Evolutionary conservation across 2,113 vertebrate genomes (phyloP), one percentile per base, ranked within the genome.

Genomic region (Panthera uncia): DNA sequence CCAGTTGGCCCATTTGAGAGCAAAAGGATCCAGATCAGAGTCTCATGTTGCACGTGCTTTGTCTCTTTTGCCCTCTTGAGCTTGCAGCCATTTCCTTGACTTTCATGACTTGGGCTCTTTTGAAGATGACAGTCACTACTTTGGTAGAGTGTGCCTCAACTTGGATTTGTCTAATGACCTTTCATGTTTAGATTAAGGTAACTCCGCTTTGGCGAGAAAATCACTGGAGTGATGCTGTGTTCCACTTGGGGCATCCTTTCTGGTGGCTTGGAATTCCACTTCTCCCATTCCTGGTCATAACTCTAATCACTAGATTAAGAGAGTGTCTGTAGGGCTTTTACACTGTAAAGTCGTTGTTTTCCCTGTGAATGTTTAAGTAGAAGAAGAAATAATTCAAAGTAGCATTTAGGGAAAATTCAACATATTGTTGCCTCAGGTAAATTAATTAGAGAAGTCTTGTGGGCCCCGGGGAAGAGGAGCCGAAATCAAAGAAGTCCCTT

Each of bases 51-150:
- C 4, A 3, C 68, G 61, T 10, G 1, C 18, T 55, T 29, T 57
- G 27, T 78, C 4, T 80, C 85, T 93, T 33, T 82, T 31, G 69
- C 76, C 6, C 50, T 61, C 76, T 36, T 84, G 11, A 5, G 27
- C 23, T 63, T 71, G 83, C 36, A 80, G 19, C 14, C 7, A 8
- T 86, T 80, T 57, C 66, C 33, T 71, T 91, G n/a, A 57, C 50
- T 91, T 88, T 41, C 14, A 25, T 52, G 38, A 79, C 14, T 48
- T 93, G 65, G 23, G 45, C 18, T 29, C 57, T 94, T 95, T 94
- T 90, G 48, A 87, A 90, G 61, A 73, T 80, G 13, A 45, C 4
- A 66, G 27, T 52, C 45, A 15, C 33, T 50, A 65, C 21, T 76
- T 82, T 66, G n/a, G 10, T n/a, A 89, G 63, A 63, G 84, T 63